Evolutionary conservation across 37 sponge, comb jelly and placozoan genomes (phyloP).

Genomic region (Axinella damicornis): DNA sequence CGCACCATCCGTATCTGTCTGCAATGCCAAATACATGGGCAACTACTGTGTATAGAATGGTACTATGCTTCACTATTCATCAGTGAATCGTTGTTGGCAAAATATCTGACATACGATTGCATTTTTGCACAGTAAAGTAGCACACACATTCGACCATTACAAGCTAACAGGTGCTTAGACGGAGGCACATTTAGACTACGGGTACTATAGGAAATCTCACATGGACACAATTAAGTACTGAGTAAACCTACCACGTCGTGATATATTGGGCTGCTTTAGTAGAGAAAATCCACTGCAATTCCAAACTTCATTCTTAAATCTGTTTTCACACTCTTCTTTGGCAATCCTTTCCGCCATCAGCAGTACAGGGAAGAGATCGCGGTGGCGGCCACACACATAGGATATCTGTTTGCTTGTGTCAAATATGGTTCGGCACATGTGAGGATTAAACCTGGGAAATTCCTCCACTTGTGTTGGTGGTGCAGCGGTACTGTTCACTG

Average conservation of each 20-base stretch:
- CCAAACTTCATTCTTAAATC: constrained; percentile 46
- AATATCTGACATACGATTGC: too few species aligned
- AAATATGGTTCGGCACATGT: neutral
- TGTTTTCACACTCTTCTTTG: constrained; percentile 19
- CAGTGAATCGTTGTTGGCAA: too few species aligned
- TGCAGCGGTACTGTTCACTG: neutral
- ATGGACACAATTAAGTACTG: too few species aligned
- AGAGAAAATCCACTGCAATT: constrained; percentile 60
- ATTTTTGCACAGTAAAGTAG: too few species aligned
- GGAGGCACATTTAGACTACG: too few species aligned
- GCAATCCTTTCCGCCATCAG: constrained; percentile 42
- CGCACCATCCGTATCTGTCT: too few species aligned
- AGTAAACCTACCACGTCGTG: constrained; percentile 32
- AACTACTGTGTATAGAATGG: too few species aligned
- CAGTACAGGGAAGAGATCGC: constrained; percentile 29
- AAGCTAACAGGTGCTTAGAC: too few species aligned
- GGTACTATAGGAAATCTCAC: too few species aligned
- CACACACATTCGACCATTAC: too few species aligned
- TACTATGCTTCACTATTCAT: too few species aligned
- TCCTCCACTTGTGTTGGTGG: neutral
- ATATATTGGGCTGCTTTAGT: constrained; percentile 29
- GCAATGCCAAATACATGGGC: too few species aligned
- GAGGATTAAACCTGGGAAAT: neutral
- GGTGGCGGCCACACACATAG: constrained; percentile 27
- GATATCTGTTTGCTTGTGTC: constrained; percentile 10